Conservation (phyloP, 2,113 vertebrate genomes). For the Neopipo cinnamomea region DNA sequence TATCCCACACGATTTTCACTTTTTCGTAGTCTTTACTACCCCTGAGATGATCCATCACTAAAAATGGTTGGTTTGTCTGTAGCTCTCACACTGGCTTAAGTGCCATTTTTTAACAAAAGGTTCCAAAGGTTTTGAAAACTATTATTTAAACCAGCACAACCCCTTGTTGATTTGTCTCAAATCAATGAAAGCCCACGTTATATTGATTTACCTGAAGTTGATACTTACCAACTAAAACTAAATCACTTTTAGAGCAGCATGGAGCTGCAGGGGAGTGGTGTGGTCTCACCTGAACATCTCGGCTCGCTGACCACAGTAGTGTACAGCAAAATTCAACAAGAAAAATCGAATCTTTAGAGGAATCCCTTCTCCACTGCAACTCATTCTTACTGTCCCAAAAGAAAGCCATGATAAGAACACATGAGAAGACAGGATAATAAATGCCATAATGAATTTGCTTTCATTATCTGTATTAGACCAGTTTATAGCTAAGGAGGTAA, state of each 20-base stretch:
- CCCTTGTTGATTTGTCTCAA: neutral
- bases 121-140: neutral
- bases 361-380: neutral
- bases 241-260: neutral
- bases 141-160: neutral
- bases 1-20: conserved; percentile 8
- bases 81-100: neutral
- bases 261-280: neutral
- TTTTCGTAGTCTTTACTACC: neutral
- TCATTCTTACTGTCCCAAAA: neutral
- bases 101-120: neutral
- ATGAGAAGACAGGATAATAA: neutral
- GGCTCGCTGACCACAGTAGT: fast-evolving
- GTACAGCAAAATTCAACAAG: neutral
- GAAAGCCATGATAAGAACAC: neutral
- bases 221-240: neutral
- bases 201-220: neutral
- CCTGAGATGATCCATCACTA: neutral
- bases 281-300: neutral
- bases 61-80: neutral
- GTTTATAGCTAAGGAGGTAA: neutral
- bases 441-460: neutral
- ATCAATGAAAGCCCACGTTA: neutral
- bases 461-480: neutral
- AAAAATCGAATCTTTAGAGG: neutral